Evolutionary conservation across 1,140 invertebrate genomes (phyloP).

Genomic region (Odontomachus brunneus): DNA sequence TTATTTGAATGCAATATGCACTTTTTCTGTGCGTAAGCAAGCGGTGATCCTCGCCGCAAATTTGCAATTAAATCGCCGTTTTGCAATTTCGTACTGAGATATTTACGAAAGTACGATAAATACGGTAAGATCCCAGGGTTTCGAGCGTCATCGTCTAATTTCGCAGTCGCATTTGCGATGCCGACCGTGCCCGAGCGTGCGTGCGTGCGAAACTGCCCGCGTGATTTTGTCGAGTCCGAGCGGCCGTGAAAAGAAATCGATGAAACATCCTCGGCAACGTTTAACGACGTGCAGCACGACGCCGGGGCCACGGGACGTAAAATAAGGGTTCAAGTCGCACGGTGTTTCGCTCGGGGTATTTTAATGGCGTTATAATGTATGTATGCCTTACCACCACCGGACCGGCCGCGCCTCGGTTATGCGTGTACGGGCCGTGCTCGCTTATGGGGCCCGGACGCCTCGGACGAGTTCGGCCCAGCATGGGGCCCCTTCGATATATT

Average conservation of each 20-base stretch:
- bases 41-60: no score
- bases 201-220: background rate
- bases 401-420: constrained; percentile 65
- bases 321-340: constrained; percentile 70
- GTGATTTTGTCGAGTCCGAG: background rate
- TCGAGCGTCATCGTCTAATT: background rate
- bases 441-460: constrained; percentile 71
- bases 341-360: constrained; percentile 78
- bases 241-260: constrained; percentile 39
- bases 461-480: constrained; percentile 81
- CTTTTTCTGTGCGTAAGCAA: no score
- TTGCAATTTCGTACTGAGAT: no score
- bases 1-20: no score
- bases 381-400: constrained; percentile 81
- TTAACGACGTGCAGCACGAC: constrained; percentile 74
- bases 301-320: constrained; percentile 65
- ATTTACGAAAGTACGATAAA: no score
- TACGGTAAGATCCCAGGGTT: no score
- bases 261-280: constrained; percentile 19
- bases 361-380: constrained; percentile 85
- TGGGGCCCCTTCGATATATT: constrained; percentile 83
- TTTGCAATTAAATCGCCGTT: no score
- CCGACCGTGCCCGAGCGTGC: no score
- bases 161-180: background rate
- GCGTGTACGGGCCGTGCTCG: constrained; percentile 54